Base-by-base conservation (phyloP, 2,797 vertebrate genomes). In the Kryptolebias ocellatus region DNA sequence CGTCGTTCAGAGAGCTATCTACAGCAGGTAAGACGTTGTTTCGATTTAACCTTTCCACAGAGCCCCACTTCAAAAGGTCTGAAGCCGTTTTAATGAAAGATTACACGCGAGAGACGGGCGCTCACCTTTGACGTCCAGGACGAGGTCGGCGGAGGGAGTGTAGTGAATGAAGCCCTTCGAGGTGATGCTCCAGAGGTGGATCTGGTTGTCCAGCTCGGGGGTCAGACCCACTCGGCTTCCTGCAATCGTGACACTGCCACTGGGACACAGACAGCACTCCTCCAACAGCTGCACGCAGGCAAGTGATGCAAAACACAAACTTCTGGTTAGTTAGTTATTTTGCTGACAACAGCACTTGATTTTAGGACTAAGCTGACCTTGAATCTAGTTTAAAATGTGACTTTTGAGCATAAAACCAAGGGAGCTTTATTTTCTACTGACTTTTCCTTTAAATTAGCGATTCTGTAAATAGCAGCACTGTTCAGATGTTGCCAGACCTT, bases 41-140 rank as follows among this genome's bases (percentile, higher is more conserved):
- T 34, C 5, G 5, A 34, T 6, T 9, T 34, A 1, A 34, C 20
- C 20, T 24, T 24, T 24, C 20, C 20, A 24, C 20, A 24, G 20
- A 24, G 20, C 20, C 2, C 9, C 31, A 10, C 37, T 39, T 10
- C 37, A 39, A 39, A 39, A 11, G 9, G 9, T 34, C 5, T 34
- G 31, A 34, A 34, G 31, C 31, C 9, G 31, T 34, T 34, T 34
- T 42, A 12, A 42, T 42, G 39, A 14, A 12, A 42, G 39, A 34
- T 20, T 20, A n/a, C 0, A n/a, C 5, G 11, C 24, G 15, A 20
- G 46, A 2, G 5, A 1, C 5, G 27, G 53, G 16, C 12, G 27
- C 91, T 96, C 87, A 98, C 97, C 97, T 96, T 98, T 99, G 85
- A 98, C 85, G 47, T 98, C 96, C 86, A 99, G 90, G 76, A 96